Conservation (phyloP, 2,113 vertebrate species). For the Ellobius talpinus region DNA sequence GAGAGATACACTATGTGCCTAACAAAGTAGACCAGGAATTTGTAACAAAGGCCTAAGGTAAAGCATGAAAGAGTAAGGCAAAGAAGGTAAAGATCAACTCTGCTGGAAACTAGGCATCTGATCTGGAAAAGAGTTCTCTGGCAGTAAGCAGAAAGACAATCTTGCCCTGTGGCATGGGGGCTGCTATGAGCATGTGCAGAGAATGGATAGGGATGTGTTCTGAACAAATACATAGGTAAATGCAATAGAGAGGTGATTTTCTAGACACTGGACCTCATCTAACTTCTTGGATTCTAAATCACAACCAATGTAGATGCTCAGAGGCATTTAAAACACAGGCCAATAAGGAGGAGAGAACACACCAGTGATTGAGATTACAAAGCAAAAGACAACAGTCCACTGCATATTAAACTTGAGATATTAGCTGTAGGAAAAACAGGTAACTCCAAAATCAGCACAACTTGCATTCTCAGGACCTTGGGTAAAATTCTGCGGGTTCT, state of each 20-base stretch:
- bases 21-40: not conserved
- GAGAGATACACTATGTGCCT: not conserved
- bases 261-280: not conserved
- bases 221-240: not conserved
- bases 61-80: not conserved
- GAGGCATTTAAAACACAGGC: not conserved
- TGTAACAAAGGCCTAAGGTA: not conserved
- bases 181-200: not conserved
- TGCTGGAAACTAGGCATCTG: not conserved
- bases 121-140: not conserved
- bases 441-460: not conserved
- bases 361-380: not conserved
- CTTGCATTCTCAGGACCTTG: not conserved
- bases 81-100: not conserved
- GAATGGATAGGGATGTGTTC: not conserved
- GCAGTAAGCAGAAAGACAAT: not conserved
- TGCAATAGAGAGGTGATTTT: not conserved
- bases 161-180: not conserved
- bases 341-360: not conserved
- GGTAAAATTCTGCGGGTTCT: slow-evolving; percentile 37
- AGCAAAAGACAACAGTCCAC: slow-evolving; percentile 28
- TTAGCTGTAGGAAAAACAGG: not conserved
- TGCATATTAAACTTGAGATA: slow-evolving; percentile 10
- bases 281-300: not conserved
- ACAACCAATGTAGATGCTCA: not conserved